Evolutionary conservation across 2,113 vertebrate genomes (phyloP).

Genomic region (Gallinago jamesoni): DNA sequence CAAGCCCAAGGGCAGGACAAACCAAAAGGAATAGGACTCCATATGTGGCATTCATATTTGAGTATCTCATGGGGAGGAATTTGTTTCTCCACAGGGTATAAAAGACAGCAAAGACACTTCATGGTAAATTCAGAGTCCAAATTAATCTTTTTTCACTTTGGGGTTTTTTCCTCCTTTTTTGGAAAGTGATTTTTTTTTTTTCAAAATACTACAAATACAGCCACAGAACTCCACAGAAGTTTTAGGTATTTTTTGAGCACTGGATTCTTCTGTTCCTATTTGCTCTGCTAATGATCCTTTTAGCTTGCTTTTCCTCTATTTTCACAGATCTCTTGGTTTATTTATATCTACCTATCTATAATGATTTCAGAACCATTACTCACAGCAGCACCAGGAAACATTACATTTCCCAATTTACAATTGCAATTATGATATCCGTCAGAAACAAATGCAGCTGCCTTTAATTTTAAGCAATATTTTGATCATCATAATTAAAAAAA

Average conservation of each 20-base stretch:
- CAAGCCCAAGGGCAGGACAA: background rate
- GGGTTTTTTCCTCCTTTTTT: rapidly evolving
- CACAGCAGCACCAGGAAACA: constrained; percentile 70
- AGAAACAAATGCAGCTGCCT: constrained; percentile 80
- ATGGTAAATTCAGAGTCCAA: background rate
- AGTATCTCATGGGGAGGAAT: background rate
- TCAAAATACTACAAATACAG: background rate
- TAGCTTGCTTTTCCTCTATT: constrained; percentile 66
- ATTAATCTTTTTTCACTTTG: background rate
- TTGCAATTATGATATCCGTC: constrained; percentile 76
- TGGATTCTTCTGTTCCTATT: constrained; percentile 12
- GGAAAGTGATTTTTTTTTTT: background rate
- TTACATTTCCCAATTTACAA: constrained; percentile 79
- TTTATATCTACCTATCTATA: constrained; percentile 75
- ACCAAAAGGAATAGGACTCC: background rate
- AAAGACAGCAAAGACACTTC: background rate
- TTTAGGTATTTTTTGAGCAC: background rate
- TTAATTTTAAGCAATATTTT: constrained; percentile 83
- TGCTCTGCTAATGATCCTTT: constrained; percentile 73
- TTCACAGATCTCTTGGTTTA: constrained; percentile 72
- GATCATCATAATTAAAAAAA: constrained; percentile 82
- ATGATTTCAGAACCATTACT: constrained; percentile 71
- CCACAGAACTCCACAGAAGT: background rate
- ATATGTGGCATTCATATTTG: no score
- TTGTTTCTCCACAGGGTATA: background rate